These are phyloP conservation scores for Beris morrisii DNA, from an alignment of 2,888 invertebrate genomes.

Conservation along the genomic window DNA sequence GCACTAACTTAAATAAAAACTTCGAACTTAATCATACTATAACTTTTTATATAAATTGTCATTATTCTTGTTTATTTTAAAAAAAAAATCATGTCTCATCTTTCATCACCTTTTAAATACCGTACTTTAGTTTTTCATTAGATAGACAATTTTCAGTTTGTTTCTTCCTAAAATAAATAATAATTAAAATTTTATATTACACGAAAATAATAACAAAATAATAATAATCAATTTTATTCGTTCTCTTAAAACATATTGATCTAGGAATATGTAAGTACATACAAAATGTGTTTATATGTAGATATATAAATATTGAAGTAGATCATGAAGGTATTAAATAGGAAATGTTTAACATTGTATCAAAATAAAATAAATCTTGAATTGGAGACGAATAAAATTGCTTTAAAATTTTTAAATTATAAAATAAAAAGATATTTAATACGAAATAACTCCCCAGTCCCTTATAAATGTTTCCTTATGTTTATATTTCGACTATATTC, in stretches of 20 bases:
- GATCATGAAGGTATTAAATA: slow-evolving; percentile 1
- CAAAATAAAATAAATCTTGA: slow-evolving; percentile 3
- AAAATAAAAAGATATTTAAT: slow-evolving; percentile 15
- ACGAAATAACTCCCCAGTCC: slow-evolving; percentile 3
- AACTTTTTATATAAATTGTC: too few species aligned
- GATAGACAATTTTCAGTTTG: too few species aligned
- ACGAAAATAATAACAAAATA: too few species aligned
- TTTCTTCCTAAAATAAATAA: too few species aligned
- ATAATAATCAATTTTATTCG: slow-evolving; percentile 27
- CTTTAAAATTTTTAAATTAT: background rate
- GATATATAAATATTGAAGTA: background rate
- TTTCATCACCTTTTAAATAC: too few species aligned
- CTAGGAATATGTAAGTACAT: slow-evolving; percentile 31
- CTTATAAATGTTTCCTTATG: slow-evolving; percentile 15
- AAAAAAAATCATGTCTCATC: too few species aligned
- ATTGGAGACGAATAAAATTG: slow-evolving; percentile 31
- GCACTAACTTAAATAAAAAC: too few species aligned
- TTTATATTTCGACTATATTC: slow-evolving; percentile 24
- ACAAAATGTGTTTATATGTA: slow-evolving; percentile 12
- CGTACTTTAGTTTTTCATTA: too few species aligned
- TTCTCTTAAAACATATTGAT: slow-evolving; percentile 21
- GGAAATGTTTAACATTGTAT: slow-evolving; percentile 6
- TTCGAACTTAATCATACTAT: too few species aligned
- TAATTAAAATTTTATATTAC: too few species aligned
- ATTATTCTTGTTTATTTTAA: too few species aligned